phyloP scores from a whole-genome alignment of 2,113 vertebrate genomes.

The Megaceryle maxima region DNA sequence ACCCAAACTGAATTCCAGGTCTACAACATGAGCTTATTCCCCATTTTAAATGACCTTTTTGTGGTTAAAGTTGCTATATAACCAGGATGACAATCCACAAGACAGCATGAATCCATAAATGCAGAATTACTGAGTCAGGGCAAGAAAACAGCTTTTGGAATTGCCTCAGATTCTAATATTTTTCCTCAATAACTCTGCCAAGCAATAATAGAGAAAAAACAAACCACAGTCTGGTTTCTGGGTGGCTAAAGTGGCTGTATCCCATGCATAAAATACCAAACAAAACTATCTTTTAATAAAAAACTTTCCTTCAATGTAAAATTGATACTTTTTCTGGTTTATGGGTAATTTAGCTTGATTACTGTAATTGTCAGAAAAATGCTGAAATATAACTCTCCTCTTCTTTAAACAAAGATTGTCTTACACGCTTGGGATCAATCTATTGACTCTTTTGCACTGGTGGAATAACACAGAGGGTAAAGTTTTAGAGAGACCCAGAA shows the following conservation, averaged over 20 bases:
- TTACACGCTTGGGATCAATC: slow-evolving; percentile 37
- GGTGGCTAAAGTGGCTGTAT: slow-evolving; percentile 38
- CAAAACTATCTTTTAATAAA: slow-evolving; percentile 47
- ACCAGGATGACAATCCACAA: neutral
- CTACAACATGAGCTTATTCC: neutral
- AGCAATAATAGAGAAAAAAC: slow-evolving; percentile 44
- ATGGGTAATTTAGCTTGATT: slow-evolving; percentile 63
- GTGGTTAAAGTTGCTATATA: neutral
- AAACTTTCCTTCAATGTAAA: slow-evolving; percentile 49
- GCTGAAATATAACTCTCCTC: slow-evolving; percentile 39
- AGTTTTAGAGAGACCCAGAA: neutral
- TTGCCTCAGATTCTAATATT: neutral
- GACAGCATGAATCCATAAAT: neutral
- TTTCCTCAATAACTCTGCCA: slow-evolving; percentile 28
- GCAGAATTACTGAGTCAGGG: slow-evolving; percentile 19
- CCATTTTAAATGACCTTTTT: neutral
- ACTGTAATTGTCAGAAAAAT: slow-evolving; percentile 60
- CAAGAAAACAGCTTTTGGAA: slow-evolving; percentile 23
- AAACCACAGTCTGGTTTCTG: slow-evolving; percentile 50
- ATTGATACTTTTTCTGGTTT: slow-evolving; percentile 63
- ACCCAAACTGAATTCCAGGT: neutral
- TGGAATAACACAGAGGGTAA: neutral
- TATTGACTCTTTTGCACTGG: neutral
- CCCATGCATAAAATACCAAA: slow-evolving; percentile 54
- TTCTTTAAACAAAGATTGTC: slow-evolving; percentile 51